phyloP scores from a whole-genome alignment of 2,113 vertebrate genomes.

The Thamnophis sirtalis region DNA sequence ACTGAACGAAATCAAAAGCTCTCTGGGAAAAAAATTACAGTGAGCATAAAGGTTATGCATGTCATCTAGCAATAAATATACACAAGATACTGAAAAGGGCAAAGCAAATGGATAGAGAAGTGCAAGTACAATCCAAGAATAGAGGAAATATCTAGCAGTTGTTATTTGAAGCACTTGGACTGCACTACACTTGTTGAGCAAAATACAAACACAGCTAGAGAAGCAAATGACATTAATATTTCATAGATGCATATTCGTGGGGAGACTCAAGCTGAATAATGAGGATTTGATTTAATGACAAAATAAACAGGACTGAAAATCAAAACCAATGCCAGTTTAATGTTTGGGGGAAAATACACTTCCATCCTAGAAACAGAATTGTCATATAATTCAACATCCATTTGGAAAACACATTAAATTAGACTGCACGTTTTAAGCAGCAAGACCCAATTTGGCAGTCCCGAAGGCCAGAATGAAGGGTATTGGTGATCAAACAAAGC shows the following conservation, averaged over 20 bases:
- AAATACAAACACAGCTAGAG: constrained; percentile 7
- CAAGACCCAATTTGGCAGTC: background rate
- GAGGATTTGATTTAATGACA: background rate
- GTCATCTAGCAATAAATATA: background rate
- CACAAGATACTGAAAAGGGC: background rate
- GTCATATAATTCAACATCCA: background rate
- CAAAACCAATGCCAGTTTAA: background rate
- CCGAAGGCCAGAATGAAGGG: background rate
- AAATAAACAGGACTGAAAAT: background rate
- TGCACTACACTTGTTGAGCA: background rate
- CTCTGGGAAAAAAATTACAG: background rate
- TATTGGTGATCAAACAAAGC: background rate
- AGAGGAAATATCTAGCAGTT: background rate
- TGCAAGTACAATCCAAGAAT: constrained; percentile 1
- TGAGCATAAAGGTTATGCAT: background rate
- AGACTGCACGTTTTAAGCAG: background rate
- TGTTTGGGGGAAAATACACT: background rate
- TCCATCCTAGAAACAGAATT: background rate
- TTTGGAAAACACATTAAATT: background rate
- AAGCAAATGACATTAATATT: constrained; percentile 6
- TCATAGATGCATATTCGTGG: background rate
- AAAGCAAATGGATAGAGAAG: background rate
- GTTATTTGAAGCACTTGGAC: background rate
- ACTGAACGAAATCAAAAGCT: background rate
- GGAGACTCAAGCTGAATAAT: background rate